Evolutionary conservation across 2,113 vertebrate genomes (phyloP), one percentile per base, ranked within the genome.

Genomic region (crab-eating macaque (Macaca fascicularis)): DNA sequence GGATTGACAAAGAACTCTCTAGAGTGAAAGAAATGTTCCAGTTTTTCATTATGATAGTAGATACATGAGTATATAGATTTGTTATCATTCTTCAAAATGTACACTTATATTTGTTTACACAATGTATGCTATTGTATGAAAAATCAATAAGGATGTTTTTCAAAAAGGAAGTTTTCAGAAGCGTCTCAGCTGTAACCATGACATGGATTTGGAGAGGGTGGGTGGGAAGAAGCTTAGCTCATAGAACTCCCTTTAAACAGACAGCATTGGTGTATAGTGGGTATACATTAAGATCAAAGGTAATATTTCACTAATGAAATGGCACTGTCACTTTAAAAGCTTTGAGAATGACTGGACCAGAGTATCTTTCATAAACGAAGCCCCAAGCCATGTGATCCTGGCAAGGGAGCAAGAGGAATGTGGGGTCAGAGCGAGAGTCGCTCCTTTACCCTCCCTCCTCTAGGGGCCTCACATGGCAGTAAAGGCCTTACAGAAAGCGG

Each of bases 241-340:
- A 10, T 2, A 27, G 4, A 10, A 10, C 5, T 59, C 30, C 11
- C 8, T 78, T 78, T 45, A 78, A 48, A 78, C 25, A 89, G 87
- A 45, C 1, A 2, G 8, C 9, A 0, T 0, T 0, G 45, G 25
- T 43, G 25, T n/a, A 45, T 6, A 38, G 14, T 40, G 4, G 19
- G 32, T 20, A 16, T 38, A 9, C 3, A 82, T 48, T 30, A 90
- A 38, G 45, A 82, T 45, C 11, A 22, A 14, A 35, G n/a, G 13
- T 32, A 81, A 40, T 22, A 43, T 22, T 86, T 59, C 43, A 40
- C 23, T 50, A n/a, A 35, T 55, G 32, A 81, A 88, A 43, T 20
- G 12, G 12, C 61, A 82, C 48, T 52, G n/a, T 45, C 55, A 4
- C 4, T 93, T 91, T 52, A 57, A 88, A 30, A 40, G 8, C 27